phyloP scores from a whole-genome alignment of 2,113 vertebrate species.

The Oriolus oriolus region DNA sequence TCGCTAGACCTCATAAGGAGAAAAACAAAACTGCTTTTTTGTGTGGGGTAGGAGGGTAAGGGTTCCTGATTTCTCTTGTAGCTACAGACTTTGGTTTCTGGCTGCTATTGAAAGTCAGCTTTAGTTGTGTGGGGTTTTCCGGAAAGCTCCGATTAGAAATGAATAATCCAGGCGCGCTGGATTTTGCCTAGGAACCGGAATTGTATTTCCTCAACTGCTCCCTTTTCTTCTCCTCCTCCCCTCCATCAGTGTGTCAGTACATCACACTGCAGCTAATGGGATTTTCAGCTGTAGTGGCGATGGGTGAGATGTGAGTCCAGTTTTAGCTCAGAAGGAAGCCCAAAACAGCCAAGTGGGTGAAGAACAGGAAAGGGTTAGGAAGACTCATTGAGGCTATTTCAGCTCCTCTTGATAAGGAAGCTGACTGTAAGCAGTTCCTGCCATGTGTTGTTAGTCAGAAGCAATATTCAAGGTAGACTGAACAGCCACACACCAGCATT shows the following conservation, averaged over 20 bases:
- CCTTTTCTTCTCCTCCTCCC: background rate
- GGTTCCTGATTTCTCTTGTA: background rate
- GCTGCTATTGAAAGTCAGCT: background rate
- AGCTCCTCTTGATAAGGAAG: background rate
- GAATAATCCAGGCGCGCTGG: background rate
- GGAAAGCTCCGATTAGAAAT: background rate
- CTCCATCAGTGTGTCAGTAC: background rate
- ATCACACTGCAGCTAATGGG: background rate
- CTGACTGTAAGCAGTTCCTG: background rate
- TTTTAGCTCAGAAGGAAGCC: background rate
- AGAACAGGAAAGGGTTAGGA: background rate
- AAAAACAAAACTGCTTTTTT: background rate
- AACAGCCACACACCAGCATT: background rate
- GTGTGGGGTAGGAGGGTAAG: background rate
- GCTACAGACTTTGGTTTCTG: background rate
- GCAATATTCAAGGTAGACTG: background rate
- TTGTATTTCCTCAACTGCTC: background rate
- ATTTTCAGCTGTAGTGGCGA: background rate
- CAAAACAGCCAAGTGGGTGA: background rate
- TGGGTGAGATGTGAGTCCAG: background rate
- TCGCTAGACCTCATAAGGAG: background rate
- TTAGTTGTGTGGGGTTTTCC: background rate
- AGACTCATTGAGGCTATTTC: background rate
- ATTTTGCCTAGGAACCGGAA: background rate
- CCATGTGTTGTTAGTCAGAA: background rate